Evolutionary conservation across 2,888 invertebrate species (phyloP), one percentile per base, ranked within the genome.

Genomic region (Lithophane leautieri): DNA sequence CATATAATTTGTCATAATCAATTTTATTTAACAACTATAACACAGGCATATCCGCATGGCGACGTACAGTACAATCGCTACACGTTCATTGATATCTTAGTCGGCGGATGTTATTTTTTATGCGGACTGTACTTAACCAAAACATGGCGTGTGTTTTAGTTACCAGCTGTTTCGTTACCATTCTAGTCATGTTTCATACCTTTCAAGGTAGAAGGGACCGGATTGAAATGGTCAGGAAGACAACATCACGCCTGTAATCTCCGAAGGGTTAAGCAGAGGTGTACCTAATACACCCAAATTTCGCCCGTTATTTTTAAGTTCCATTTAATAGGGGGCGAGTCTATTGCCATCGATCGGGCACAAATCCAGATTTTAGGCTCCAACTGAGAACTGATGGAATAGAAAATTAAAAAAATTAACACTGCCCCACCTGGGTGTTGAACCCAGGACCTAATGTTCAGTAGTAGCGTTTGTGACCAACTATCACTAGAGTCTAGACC

Each of bases 121-220:
- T 83, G 74, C 73, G 73, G 70, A 79, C 84, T 81, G 76, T 79
- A 76, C 72, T 70, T 82, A 89, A 90, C 76, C 88, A 86, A 90
- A 89, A 90, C 90, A 90, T 72, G 44, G 42, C 62, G 76, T 34
- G 54, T 90, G 90, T 90, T 89, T 90, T 90, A 89, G 83, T 89
- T 88, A 88, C 77, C 82, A 80, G 70, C 81, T 83, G 83, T 83
- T 85, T 73, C 80, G 83, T 76, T 85, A 68, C 61, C 78, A 84
- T 80, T 82, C 86, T 86, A 84, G 86, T 63, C 75, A 68, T 83
- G 63, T 70, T 71, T 73, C 76, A 62, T 69, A 76, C 71, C 71
- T 69, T 63, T 34, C 42, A 68, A 65, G 70, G 75, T 68, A 50
- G 66, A 50, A 76, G 58, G 56, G 52, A 52, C 34, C 1, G 14